These are phyloP conservation scores for Nannoperca australis DNA, from an alignment of 2,797 vertebrate genomes.

Conservation along the genomic window DNA sequence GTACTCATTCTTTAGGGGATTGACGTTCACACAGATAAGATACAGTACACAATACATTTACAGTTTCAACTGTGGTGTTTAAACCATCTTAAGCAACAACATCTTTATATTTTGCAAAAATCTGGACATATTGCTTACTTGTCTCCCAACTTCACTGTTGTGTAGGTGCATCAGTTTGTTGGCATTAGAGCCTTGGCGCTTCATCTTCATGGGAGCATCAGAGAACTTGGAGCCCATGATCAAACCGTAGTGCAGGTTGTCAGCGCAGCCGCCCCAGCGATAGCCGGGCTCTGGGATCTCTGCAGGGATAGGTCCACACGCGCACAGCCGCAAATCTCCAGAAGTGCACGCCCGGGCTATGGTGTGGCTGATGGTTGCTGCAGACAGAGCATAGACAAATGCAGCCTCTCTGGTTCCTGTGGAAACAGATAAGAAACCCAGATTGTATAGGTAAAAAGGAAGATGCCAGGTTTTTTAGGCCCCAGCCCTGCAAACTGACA, in stretches of 20 bases:
- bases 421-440: conserved; percentile 20
- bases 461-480: not conserved
- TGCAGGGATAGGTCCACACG: conserved; percentile 95
- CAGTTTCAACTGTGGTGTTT: not conserved
- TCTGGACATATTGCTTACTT: conserved; percentile 83
- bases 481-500: not conserved
- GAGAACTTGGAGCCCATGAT: conserved; percentile 99
- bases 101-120: not conserved
- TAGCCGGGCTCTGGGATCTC: conserved; percentile 96
- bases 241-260: conserved; percentile 98
- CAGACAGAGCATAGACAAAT: conserved; percentile 96
- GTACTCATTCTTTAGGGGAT: not conserved
- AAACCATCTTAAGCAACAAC: not conserved
- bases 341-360: conserved; percentile 96
- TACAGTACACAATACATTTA: not conserved
- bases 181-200: conserved; percentile 93
- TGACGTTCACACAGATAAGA: not conserved
- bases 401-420: conserved; percentile 96
- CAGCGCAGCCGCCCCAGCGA: conserved; percentile 98
- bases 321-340: conserved; percentile 94
- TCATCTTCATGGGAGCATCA: conserved; percentile 99
- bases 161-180: conserved; percentile 99
- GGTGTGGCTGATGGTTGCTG: conserved; percentile 96
- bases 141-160: conserved; percentile 99
- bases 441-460: not conserved